Evolutionary conservation across 1,140 invertebrate species (phyloP).

Genomic region (Orussus abietinus): DNA sequence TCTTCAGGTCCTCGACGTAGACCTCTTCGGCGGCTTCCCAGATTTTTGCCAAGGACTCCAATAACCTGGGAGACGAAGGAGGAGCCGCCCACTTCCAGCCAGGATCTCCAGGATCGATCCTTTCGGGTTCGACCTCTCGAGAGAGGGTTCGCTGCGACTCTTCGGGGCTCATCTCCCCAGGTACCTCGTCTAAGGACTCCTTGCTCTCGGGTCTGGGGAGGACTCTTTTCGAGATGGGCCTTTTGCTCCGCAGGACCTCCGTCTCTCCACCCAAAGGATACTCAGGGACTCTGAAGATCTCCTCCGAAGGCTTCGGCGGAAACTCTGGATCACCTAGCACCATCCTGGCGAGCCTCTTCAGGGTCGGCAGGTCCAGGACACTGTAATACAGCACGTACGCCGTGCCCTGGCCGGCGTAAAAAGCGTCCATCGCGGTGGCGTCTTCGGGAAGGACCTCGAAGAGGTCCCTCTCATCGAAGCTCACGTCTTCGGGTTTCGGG

Average conservation of each 20-base stretch:
- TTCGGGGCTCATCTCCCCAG: no score
- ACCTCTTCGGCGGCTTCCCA: constrained; percentile 57
- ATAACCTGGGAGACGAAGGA: constrained; percentile 39
- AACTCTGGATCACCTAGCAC: constrained; percentile 51
- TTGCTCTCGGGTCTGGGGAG: background rate
- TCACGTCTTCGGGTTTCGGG: constrained; percentile 42
- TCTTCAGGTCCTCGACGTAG: constrained; percentile 54
- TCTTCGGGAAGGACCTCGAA: constrained; percentile 47
- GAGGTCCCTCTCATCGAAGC: constrained; percentile 40
- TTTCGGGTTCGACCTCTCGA: no score
- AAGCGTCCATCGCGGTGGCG: constrained; percentile 53
- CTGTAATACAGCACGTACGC: constrained; percentile 58
- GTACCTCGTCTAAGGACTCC: background rate
- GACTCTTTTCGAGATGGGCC: background rate
- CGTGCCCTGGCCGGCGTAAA: constrained; percentile 55
- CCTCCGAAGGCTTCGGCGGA: constrained; percentile 53
- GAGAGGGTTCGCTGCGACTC: no score
- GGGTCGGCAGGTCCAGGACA: constrained; percentile 50
- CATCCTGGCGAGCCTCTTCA: constrained; percentile 56
- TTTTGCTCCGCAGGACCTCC: constrained; percentile 2
- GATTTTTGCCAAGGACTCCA: constrained; percentile 48
- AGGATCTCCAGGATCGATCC: constrained; percentile 49
- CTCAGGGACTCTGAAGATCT: constrained; percentile 29
- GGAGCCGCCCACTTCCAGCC: constrained; percentile 55
- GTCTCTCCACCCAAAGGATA: no score